Evolutionary conservation across 1,140 invertebrate species (phyloP).

Genomic region (Drosophila trapezifrons): DNA sequence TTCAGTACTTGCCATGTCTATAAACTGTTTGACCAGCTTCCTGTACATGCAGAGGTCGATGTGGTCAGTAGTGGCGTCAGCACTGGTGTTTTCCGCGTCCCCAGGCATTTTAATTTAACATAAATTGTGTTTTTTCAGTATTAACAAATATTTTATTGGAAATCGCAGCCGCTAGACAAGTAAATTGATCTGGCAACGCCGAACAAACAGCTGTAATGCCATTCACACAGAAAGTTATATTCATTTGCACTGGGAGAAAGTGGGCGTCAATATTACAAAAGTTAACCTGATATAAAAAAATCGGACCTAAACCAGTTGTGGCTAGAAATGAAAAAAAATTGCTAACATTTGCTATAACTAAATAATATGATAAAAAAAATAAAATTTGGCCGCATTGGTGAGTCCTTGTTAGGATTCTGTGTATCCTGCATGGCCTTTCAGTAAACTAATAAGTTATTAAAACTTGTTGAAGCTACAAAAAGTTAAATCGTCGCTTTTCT

Average conservation of each 20-base stretch:
- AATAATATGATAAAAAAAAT: too few relatives aligned
- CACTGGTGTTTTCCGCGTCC: conserved; percentile 60
- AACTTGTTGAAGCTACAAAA: too few relatives aligned
- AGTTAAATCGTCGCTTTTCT: too few relatives aligned
- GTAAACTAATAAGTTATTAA: too few relatives aligned
- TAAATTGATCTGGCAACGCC: conserved; percentile 48
- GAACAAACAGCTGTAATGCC: conserved; percentile 43
- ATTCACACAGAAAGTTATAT: conserved; percentile 20
- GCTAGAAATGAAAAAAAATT: too few relatives aligned
- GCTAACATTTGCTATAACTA: too few relatives aligned
- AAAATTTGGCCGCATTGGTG: too few relatives aligned
- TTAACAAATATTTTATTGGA: conserved; percentile 3
- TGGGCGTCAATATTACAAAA: not conserved
- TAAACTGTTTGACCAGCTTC: conserved; percentile 76
- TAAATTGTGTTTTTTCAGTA: conserved; percentile 3
- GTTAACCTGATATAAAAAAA: too few relatives aligned
- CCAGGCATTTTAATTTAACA: conserved; percentile 56
- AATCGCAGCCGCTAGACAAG: conserved; percentile 18
- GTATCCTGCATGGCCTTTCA: too few relatives aligned
- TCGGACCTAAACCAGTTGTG: not conserved
- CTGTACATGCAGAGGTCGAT: conserved; percentile 75
- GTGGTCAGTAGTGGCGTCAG: conserved; percentile 50
- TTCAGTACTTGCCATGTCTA: conserved; percentile 71
- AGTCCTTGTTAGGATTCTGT: too few relatives aligned
- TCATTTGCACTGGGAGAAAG: conserved; percentile 39